Percentiles rank a stretch among this genome's conserved stretches.
These are phyloP conservation scores for Callimorpha dominula DNA, from an alignment of 2,888 invertebrate genomes.

Conservation along the genomic window DNA sequence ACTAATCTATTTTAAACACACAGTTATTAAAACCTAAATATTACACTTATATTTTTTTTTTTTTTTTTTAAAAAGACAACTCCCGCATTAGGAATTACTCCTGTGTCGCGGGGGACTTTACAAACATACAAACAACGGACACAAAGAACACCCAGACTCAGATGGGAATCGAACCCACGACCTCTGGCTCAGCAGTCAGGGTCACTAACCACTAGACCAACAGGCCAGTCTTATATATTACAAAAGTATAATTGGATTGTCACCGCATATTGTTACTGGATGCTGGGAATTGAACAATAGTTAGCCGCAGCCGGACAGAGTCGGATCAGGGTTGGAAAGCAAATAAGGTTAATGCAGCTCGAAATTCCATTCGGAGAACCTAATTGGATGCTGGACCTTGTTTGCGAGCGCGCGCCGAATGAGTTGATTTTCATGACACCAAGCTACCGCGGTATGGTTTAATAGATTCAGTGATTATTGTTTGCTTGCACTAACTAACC, in stretches of 20 bases:
- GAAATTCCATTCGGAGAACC: slow-evolving; percentile 57
- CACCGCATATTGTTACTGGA: slow-evolving; percentile 26
- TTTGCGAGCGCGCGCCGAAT: slow-evolving; percentile 51
- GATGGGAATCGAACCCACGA: too few species aligned
- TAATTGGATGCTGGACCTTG: slow-evolving; percentile 62
- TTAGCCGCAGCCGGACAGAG: slow-evolving; percentile 41
- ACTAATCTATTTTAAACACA: too few species aligned
- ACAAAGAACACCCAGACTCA: too few species aligned
- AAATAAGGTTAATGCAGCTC: slow-evolving; percentile 63
- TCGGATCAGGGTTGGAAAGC: slow-evolving; percentile 46
- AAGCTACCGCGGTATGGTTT: slow-evolving; percentile 33
- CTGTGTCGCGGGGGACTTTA: too few species aligned
- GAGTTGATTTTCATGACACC: slow-evolving; percentile 66
- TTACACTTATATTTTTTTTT: too few species aligned
- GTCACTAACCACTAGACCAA: too few species aligned
- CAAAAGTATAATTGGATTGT: slow-evolving; percentile 40
- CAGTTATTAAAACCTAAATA: too few species aligned
- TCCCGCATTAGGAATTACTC: too few species aligned
- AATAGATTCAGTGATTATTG: slow-evolving; percentile 58
- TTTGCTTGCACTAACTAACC: slow-evolving; percentile 61
- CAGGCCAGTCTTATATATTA: slow-evolving; percentile 30
- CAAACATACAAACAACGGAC: too few species aligned
- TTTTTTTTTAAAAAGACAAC: too few species aligned
- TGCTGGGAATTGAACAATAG: slow-evolving; percentile 43
- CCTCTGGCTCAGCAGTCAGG: too few species aligned